Evolutionary conservation across 2,797 vertebrate genomes (phyloP).

Genomic region (Hozukius guyotensis): DNA sequence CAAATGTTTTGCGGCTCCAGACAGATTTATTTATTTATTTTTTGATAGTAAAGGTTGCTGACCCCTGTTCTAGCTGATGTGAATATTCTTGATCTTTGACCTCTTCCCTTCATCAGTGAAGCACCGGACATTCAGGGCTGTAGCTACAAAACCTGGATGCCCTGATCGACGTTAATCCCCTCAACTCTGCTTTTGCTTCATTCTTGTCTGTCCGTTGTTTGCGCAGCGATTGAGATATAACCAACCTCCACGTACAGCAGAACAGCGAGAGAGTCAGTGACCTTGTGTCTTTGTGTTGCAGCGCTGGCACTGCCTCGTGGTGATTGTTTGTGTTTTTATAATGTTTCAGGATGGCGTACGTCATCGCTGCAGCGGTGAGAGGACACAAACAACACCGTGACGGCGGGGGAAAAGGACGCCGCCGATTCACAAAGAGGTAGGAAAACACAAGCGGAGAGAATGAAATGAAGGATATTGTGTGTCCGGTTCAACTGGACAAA

Average conservation of each 20-base stretch:
- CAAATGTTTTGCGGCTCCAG: no score
- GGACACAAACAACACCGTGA: constrained; percentile 32
- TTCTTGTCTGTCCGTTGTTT: not conserved
- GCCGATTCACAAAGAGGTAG: constrained; percentile 40
- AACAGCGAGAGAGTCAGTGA: not conserved
- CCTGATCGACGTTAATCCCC: not conserved
- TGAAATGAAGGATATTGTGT: constrained; percentile 45
- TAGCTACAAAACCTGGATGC: not conserved
- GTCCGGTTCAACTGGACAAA: constrained; percentile 43
- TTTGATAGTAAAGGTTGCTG: no score
- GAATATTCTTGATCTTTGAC: not conserved
- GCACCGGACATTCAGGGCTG: not conserved
- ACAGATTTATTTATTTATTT: no score
- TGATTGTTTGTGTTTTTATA: constrained; percentile 27
- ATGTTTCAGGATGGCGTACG: constrained; percentile 36
- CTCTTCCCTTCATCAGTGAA: not conserved
- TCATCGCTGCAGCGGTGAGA: not conserved
- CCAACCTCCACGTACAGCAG: not conserved
- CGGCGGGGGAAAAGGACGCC: not conserved
- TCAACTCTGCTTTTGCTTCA: not conserved
- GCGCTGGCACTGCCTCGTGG: not conserved
- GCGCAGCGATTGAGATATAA: not conserved
- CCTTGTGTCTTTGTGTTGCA: constrained; percentile 32
- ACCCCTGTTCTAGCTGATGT: not conserved
- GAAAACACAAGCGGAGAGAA: constrained; percentile 28